phyloP scores from a whole-genome alignment of 2,797 vertebrate species.

The Chaenodraco wilsoni region DNA sequence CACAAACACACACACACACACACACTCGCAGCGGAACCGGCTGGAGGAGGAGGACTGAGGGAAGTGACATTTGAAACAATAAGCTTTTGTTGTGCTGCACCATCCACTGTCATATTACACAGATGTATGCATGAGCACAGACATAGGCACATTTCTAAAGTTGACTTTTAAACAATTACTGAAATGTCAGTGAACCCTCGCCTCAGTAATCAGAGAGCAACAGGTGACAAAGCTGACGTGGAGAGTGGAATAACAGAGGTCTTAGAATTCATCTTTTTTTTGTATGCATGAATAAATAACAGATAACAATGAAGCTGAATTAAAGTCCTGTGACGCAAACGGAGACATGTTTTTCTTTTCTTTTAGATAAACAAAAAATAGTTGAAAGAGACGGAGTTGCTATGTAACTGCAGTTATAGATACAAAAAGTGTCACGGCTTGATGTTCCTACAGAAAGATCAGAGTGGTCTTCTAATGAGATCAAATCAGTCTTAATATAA shows the following conservation, averaged over 20 bases:
- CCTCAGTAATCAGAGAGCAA: conserved; percentile 41
- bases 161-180: conserved; percentile 42
- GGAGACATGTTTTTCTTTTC: background rate
- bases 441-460: background rate
- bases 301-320: background rate
- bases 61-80: conserved; percentile 77
- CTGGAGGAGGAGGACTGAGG: conserved; percentile 48
- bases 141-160: conserved; percentile 30
- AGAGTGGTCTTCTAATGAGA: background rate
- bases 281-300: conserved; percentile 30
- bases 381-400: background rate
- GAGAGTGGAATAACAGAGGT: conserved; percentile 2
- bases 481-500: too few relatives aligned
- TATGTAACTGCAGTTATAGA: background rate
- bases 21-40: conserved; percentile 1
- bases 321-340: background rate
- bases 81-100: conserved; percentile 62
- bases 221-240: conserved; percentile 43
- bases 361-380: background rate
- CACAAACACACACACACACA: background rate
- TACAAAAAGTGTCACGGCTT: background rate
- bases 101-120: conserved; percentile 57
- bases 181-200: conserved; percentile 57
- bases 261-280: conserved; percentile 16
- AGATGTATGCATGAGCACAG: conserved; percentile 44